Base-by-base conservation (phyloP, 2,113 vertebrate species). In the Globicephala melas region DNA sequence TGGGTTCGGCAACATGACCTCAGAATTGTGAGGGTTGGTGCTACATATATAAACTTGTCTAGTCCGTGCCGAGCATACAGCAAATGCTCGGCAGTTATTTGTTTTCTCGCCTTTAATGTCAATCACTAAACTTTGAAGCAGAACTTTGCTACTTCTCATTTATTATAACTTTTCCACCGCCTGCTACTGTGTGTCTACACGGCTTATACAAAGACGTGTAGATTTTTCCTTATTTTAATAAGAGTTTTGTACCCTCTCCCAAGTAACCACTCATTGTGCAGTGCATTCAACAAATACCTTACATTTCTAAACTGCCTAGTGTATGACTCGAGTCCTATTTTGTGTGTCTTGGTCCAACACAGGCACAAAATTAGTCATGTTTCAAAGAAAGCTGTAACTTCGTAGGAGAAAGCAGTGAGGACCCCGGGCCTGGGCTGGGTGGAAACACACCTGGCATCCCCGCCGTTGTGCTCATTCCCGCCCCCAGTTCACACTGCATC, bases 341-440 rank as follows among this genome's bases (percentile, higher is more conserved):
- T 53, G 62, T 71, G 10, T 55, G 44, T 63, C 41, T 44, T 74
- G 15, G 31, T 28, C 17, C 23, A 31, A 33, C 15, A 20, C 1
- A 23, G 58, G 25, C n/a, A 79, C 15, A 60, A 71, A 71, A 67
- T 36, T 47, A 90, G 38, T 36, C 28, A 71, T 33, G 8, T 89
- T 71, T n/a, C 2, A 73, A 62, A 67, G 74, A 60, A 77, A 89
- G 28, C 25, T 76, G 9, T 31, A 63, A 25, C 3, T 53, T 60
- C 33, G 28, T 3, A n/a, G 41, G 28, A 79, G n/a, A 80, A 79
- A 79, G n/a, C 58, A 53, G 17, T n/a, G 73, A 70, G 36, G 33
- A 26, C 18, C 0, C 17, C 17, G 3, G 1, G 38, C 38, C 80
- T 26, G 4, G 8, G 6, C 2, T 58, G 25, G 6, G 1, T 41